Conservation (phyloP, 2,888 invertebrate species). For the Cosmia pyralina region DNA sequence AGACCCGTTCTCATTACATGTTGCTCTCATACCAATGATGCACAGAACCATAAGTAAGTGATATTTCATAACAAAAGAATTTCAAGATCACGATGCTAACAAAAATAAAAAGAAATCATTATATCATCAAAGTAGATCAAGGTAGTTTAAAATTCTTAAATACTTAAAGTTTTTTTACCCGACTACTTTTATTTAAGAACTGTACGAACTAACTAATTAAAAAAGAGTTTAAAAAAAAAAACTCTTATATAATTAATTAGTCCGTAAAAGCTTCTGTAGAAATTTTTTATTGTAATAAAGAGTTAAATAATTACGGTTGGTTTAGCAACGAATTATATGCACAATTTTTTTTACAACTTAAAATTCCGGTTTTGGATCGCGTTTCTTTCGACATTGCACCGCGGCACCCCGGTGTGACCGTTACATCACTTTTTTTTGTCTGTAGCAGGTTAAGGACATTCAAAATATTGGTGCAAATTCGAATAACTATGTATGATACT, state of each 20-base stretch:
- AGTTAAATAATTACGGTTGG: background rate
- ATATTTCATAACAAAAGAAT: constrained; percentile 11
- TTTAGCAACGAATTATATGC: constrained; percentile 21
- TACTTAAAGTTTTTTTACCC: no score
- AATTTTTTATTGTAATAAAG: background rate
- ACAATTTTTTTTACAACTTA: constrained; percentile 8
- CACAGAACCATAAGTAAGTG: constrained; percentile 1
- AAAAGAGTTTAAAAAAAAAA: no score
- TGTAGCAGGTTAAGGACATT: constrained; percentile 38
- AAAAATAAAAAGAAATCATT: constrained; percentile 16
- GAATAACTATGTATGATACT: background rate
- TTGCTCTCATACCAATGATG: constrained; percentile 10
- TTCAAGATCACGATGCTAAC: constrained; percentile 14
- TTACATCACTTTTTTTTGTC: constrained; percentile 42
- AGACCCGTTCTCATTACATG: constrained; percentile 13
- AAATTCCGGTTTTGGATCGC: constrained; percentile 49
- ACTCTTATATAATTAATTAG: no score
- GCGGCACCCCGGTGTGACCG: constrained; percentile 9
- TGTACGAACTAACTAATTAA: background rate
- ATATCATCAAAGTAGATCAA: constrained; percentile 15
- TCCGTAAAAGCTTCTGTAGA: background rate
- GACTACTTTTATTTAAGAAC: background rate
- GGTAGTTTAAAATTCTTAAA: background rate
- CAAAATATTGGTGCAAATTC: constrained; percentile 20
- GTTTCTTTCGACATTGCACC: constrained; percentile 45